Evolutionary conservation across 1,140 invertebrate species (phyloP).

Genomic region (Nilaparvata lugens): DNA sequence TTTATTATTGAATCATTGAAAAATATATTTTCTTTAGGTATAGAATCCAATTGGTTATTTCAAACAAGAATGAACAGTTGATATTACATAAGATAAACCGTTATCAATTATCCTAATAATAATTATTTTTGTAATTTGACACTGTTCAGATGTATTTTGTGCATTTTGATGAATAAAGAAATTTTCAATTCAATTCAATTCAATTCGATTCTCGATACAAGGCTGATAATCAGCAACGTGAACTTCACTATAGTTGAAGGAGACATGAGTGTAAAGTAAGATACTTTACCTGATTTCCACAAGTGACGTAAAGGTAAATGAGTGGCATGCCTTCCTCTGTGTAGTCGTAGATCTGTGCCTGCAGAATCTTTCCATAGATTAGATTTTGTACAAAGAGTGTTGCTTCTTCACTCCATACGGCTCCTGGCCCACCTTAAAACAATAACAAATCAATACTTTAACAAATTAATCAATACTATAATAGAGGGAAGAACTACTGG

Average conservation of each 20-base stretch:
- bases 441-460: no score
- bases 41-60: no score
- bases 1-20: no score
- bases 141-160: no score
- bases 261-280: not conserved
- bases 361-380: slow-evolving; percentile 66
- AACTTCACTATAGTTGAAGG: not conserved
- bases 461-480: no score
- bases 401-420: slow-evolving; percentile 64
- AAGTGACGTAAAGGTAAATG: slow-evolving; percentile 65
- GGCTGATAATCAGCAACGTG: no score
- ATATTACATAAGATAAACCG: not conserved
- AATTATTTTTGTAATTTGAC: not conserved
- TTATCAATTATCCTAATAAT: not conserved
- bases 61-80: no score
- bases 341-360: slow-evolving; percentile 78
- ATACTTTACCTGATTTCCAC: slow-evolving; percentile 51
- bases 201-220: no score
- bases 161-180: no score
- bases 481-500: no score
- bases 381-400: slow-evolving; percentile 62
- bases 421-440: slow-evolving; percentile 30
- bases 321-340: slow-evolving; percentile 64
- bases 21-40: no score
- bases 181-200: no score